phyloP scores from a whole-genome alignment of 2,113 vertebrate species.

The Chaetops frenatus region DNA sequence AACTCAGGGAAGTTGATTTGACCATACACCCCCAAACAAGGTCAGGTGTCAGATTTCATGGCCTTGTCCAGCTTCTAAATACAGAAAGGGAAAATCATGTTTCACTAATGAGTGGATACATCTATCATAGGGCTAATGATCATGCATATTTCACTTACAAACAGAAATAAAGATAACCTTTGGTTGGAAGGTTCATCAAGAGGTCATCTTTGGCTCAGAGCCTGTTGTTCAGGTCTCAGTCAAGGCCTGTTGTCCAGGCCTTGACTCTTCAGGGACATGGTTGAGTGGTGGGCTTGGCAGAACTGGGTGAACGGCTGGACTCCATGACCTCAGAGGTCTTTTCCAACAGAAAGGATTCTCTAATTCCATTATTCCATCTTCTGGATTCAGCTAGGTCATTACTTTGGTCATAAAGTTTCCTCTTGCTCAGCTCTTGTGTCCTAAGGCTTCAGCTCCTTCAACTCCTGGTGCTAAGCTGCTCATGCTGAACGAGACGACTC shows the following conservation, averaged over 20 bases:
- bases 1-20: not conserved
- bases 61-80: not conserved
- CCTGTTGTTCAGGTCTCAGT: not conserved
- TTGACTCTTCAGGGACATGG: not conserved
- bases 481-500: rapidly evolving
- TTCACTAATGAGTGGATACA: not conserved
- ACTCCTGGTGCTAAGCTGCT: not conserved
- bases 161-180: not conserved
- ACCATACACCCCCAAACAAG: not conserved
- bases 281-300: too few relatives aligned
- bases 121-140: not conserved
- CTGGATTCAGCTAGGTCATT: not conserved
- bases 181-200: not conserved
- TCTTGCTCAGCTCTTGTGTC: not conserved
- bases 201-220: not conserved
- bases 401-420: not conserved
- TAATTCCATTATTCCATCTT: not conserved
- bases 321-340: too few relatives aligned
- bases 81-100: not conserved
- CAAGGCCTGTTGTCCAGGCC: not conserved
- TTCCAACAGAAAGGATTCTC: not conserved
- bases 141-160: not conserved
- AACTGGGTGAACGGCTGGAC: too few relatives aligned
- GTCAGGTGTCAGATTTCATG: not conserved
- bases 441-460: not conserved